Evolutionary conservation across 2,797 vertebrate species (phyloP).

Genomic region (Poecilia velifera): DNA sequence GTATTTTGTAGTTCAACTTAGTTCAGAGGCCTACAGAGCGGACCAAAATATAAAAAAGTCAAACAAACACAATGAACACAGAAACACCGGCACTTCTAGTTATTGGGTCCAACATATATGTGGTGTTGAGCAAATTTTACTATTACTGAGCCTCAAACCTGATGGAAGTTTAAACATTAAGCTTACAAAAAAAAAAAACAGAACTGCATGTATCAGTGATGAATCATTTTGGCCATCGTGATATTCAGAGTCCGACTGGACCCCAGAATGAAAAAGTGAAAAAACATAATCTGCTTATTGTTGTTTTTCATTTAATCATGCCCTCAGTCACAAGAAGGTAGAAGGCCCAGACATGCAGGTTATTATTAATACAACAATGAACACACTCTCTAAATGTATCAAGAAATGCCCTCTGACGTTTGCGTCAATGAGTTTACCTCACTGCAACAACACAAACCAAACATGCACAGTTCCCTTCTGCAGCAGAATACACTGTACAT

Average conservation of each 20-base stretch:
- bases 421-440: constrained; percentile 6
- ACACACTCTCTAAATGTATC: constrained; percentile 8
- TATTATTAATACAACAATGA: constrained; percentile 20
- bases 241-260: background rate
- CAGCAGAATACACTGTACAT: constrained; percentile 21
- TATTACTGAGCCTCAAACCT: background rate
- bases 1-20: background rate
- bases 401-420: constrained; percentile 6
- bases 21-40: background rate
- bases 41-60: background rate
- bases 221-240: background rate
- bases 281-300: background rate
- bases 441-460: background rate
- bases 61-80: background rate
- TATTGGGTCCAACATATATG: background rate
- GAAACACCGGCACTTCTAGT: background rate
- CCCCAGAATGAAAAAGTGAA: background rate
- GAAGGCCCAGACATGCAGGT: background rate
- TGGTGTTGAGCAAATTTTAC: background rate
- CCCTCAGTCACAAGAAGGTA: background rate
- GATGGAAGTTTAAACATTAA: background rate
- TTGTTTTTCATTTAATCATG: background rate
- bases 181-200: background rate
- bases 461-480: constrained; percentile 7
- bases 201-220: background rate